A percentile compares a stretch with the other conserved stretches of the same genome.
Evolutionary conservation across 2,888 invertebrate species (phyloP).

Genomic region (Chaetogeoica ovagalla): DNA sequence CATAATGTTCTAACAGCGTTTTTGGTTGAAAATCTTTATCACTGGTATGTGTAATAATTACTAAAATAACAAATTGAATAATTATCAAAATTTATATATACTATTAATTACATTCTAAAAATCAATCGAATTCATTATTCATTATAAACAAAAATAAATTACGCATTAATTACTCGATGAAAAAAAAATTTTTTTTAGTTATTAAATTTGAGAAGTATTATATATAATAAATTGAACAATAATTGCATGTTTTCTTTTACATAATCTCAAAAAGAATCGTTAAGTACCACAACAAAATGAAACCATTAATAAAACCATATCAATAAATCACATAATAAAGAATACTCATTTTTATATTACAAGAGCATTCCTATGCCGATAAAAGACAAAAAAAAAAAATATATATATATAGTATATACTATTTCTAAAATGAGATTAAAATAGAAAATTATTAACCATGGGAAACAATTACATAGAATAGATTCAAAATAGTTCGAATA

Average conservation of each 20-base stretch:
- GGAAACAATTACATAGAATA: slow-evolving; percentile 10
- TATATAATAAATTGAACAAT: too few relatives aligned
- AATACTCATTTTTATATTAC: not conserved
- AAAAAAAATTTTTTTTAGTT: too few relatives aligned
- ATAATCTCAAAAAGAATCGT: not conserved
- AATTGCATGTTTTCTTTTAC: too few relatives aligned
- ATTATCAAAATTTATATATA: slow-evolving; percentile 18
- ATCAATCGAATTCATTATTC: not conserved
- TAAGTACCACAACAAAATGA: slow-evolving; percentile 6
- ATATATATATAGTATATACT: slow-evolving; percentile 15
- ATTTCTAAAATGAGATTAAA: slow-evolving; percentile 33
- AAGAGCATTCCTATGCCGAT: too few relatives aligned
- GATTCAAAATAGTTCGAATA: slow-evolving; percentile 2
- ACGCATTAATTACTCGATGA: too few relatives aligned
- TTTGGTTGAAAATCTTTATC: slow-evolving; percentile 24
- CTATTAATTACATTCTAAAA: slow-evolving; percentile 8
- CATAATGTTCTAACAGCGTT: not conserved
- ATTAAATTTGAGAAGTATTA: too few relatives aligned
- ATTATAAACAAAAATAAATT: slow-evolving; percentile 4
- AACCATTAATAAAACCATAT: slow-evolving; percentile 11
- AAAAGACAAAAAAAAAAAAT: not conserved
- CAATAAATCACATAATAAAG: slow-evolving; percentile 29
- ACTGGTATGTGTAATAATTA: not conserved
- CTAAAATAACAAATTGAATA: slow-evolving; percentile 14
- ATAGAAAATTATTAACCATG: slow-evolving; percentile 17